Evolutionary conservation across 53 echinoderm and acorn worm genomes (phyloP).

Genomic region (Holothuria scabra): DNA sequence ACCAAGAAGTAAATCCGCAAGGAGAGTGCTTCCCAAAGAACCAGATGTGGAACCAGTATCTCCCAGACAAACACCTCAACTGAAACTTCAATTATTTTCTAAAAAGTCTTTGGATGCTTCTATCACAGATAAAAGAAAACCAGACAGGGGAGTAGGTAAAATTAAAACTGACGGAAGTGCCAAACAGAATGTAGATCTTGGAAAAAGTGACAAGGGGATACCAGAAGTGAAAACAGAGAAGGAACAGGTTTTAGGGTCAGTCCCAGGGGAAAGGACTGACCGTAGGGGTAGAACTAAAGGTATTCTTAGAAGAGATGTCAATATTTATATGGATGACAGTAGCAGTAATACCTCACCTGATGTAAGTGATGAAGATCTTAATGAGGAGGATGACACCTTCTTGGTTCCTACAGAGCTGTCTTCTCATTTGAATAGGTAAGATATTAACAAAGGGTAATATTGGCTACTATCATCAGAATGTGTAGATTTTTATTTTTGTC

Average conservation of each 20-base stretch:
- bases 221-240: neutral
- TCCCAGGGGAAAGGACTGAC: neutral
- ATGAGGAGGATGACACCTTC: conserved; percentile 41
- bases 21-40: conserved; percentile 36
- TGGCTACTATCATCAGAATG: too few species aligned
- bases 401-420: neutral
- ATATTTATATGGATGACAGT: conserved; percentile 47
- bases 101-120: too few species aligned
- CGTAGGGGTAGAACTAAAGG: neutral
- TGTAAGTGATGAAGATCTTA: conserved; percentile 75
- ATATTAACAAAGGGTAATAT: too few species aligned
- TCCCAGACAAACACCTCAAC: too few species aligned
- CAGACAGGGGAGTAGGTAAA: too few species aligned
- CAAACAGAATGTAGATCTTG: too few species aligned
- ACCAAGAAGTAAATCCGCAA: conserved; percentile 8
- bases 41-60: conserved; percentile 2
- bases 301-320: conserved; percentile 6
- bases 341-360: conserved; percentile 69
- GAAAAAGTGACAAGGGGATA: neutral
- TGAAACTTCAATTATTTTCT: too few species aligned
- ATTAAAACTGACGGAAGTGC: too few species aligned
- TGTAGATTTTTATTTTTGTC: too few species aligned
- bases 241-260: neutral
- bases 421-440: too few species aligned
- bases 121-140: too few species aligned